Evolutionary conservation across 35 echinoderm and acorn worm species (phyloP).

Genomic region (Patiria miniata): DNA sequence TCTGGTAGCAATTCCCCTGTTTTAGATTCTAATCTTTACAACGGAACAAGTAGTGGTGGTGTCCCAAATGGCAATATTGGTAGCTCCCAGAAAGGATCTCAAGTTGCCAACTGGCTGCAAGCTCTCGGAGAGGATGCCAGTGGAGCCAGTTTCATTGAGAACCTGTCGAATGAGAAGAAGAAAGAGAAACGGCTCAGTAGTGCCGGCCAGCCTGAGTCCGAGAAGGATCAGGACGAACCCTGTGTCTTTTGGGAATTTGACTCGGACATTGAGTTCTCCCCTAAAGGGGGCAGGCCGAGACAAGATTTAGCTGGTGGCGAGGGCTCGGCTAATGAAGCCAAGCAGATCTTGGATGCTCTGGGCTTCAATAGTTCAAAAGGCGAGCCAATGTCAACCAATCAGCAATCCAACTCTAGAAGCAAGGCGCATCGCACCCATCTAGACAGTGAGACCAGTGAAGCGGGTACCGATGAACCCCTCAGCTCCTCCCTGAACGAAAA

Average conservation of each 20-base stretch:
- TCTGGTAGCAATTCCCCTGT: conserved; percentile 61
- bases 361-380: conserved; percentile 41
- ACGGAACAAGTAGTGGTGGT: not conserved
- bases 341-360: conserved; percentile 55
- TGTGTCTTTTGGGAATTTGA: conserved; percentile 92
- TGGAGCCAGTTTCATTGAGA: conserved; percentile 30
- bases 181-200: conserved; percentile 9
- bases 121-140: conserved; percentile 43
- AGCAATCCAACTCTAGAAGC: not conserved
- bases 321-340: conserved; percentile 43
- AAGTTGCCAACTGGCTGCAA: conserved; percentile 45
- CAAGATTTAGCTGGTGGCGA: not conserved
- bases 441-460: not conserved
- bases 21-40: conserved; percentile 12
- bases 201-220: not conserved
- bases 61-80: not conserved
- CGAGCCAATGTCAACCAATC: not conserved
- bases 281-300: not conserved
- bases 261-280: conserved; percentile 72
- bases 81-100: conserved; percentile 22
- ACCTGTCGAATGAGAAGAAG: conserved; percentile 18
- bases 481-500: conserved; percentile 22
- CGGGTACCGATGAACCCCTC: not conserved
- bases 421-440: not conserved
- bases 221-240: conserved; percentile 65